Evolutionary conservation across 2,113 vertebrate species (phyloP).

Genomic region (Eubucco bourcierii): DNA sequence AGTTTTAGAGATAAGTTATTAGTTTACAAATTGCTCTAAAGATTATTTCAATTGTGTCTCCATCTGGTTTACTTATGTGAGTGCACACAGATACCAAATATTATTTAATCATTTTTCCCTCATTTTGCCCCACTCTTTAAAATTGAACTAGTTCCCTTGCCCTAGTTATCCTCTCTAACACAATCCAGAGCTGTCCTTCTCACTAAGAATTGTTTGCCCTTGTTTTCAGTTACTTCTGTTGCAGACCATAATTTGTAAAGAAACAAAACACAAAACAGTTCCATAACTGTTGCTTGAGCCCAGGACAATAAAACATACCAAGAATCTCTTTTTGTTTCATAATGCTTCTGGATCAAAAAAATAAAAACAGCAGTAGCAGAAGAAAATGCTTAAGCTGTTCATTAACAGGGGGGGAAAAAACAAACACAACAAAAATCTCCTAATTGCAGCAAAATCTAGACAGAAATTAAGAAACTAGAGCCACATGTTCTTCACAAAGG

Average conservation of each 20-base stretch:
- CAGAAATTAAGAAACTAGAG: background rate
- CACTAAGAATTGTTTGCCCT: background rate
- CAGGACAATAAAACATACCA: background rate
- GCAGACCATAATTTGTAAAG: background rate
- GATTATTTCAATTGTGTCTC: background rate
- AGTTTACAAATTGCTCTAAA: background rate
- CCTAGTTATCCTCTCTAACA: background rate
- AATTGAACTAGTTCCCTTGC: background rate
- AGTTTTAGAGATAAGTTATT: no score
- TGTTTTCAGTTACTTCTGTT: background rate
- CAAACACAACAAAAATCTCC: background rate
- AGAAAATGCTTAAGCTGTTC: background rate
- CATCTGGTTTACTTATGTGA: background rate
- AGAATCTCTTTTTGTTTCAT: background rate
- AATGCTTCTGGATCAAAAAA: background rate
- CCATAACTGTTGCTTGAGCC: background rate
- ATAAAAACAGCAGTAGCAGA: no score
- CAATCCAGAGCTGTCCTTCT: background rate
- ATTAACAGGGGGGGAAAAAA: background rate
- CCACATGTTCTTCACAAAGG: background rate
- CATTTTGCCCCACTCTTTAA: background rate
- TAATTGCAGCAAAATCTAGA: background rate
- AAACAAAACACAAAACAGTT: background rate
- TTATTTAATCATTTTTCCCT: background rate
- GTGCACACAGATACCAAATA: background rate